Conservation (phyloP, 1,140 invertebrate species). For the Drosophila ambigua region DNA sequence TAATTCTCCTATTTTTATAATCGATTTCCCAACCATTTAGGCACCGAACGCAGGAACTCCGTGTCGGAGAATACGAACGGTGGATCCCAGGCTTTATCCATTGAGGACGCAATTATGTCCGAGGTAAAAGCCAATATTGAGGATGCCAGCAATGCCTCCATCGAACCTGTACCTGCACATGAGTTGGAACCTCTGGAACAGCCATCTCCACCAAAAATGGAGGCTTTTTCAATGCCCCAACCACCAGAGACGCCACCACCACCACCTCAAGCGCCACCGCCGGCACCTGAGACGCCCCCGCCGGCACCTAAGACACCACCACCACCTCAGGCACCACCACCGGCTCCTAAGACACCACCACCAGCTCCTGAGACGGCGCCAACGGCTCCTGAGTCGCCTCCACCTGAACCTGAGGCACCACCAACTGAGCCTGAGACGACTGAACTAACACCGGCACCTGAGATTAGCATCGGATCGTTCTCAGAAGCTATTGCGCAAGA, state of each 20-base stretch:
- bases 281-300: slow-evolving; percentile 7
- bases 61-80: slow-evolving; percentile 30
- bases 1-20: neutral
- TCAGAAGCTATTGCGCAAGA: neutral
- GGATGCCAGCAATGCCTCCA: slow-evolving; percentile 39
- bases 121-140: slow-evolving; percentile 65
- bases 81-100: slow-evolving; percentile 29
- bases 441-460: neutral
- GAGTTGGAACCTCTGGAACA: neutral
- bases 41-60: slow-evolving; percentile 75
- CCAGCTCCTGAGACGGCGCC: slow-evolving; percentile 3
- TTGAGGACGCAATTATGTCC: slow-evolving; percentile 72
- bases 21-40: slow-evolving; percentile 22
- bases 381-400: slow-evolving; percentile 1
- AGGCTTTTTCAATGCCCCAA: neutral
- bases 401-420: neutral
- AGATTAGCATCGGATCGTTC: neutral
- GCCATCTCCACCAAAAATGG: slow-evolving; percentile 1
- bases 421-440: neutral
- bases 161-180: slow-evolving; percentile 8
- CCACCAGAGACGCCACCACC: slow-evolving; percentile 4
- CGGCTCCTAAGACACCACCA: slow-evolving; percentile 6
- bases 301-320: slow-evolving; percentile 14
- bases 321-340: neutral
- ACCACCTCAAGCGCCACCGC: slow-evolving; percentile 4